Percentiles rank a stretch among this genome's conserved stretches.
Conservation (phyloP, 2,113 vertebrate species). For the Emydura subglobosa region DNA sequence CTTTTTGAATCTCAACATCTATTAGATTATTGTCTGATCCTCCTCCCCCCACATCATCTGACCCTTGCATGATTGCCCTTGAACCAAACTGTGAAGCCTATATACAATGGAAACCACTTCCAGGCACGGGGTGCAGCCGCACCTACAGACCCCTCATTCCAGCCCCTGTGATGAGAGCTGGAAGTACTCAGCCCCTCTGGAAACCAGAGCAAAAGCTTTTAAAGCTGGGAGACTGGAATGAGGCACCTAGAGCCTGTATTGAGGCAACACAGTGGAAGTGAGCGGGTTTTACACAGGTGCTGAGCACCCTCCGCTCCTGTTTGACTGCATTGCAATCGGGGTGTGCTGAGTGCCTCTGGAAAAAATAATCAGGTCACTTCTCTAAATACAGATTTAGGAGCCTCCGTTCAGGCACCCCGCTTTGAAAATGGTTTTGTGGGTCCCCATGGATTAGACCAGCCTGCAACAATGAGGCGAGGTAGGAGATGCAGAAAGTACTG, state of each 20-base stretch:
- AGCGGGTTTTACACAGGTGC: too few species aligned
- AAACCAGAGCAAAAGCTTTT: background rate
- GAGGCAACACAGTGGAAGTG: background rate
- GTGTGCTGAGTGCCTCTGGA: too few species aligned
- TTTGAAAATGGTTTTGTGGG: background rate
- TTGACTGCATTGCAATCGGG: background rate
- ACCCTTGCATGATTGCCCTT: too few species aligned
- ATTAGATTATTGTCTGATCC: too few species aligned
- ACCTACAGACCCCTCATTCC: too few species aligned
- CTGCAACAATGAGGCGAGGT: background rate
- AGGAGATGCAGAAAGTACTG: background rate
- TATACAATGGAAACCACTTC: too few species aligned
- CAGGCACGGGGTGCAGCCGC: too few species aligned
- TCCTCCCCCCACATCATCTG: too few species aligned
- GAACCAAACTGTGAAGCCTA: too few species aligned
- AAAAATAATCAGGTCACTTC: background rate
- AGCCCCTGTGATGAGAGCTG: background rate
- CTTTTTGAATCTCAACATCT: too few species aligned
- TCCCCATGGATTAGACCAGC: too few species aligned
- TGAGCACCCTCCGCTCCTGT: background rate
- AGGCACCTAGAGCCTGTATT: too few species aligned
- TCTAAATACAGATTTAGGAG: background rate
- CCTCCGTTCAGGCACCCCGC: background rate
- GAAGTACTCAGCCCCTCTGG: background rate
- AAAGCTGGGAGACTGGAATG: background rate